Evolutionary conservation across 2,113 vertebrate genomes (phyloP).

Genomic region (Gambusia affinis): DNA sequence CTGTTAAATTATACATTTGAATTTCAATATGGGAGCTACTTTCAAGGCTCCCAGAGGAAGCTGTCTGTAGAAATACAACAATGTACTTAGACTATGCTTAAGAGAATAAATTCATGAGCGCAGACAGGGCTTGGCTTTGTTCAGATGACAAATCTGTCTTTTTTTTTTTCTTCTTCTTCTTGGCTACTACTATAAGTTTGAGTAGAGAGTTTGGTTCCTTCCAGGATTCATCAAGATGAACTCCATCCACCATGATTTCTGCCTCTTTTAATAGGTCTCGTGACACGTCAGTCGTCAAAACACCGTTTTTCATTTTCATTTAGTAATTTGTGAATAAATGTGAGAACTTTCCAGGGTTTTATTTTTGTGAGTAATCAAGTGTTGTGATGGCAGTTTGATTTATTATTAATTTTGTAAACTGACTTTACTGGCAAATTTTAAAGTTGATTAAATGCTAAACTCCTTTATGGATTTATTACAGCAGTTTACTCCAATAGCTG

Average conservation of each 20-base stretch:
- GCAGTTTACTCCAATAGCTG: neutral
- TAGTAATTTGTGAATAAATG: neutral
- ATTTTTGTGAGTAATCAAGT: no score
- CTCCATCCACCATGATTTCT: neutral
- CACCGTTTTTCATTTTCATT: neutral
- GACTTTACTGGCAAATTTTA: neutral
- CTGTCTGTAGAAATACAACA: neutral
- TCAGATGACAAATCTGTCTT: neutral
- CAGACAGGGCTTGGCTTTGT: neutral
- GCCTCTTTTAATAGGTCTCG: neutral
- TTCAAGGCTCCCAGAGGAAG: neutral
- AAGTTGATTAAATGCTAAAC: neutral
- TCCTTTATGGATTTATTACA: neutral
- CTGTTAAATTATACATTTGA: slow-evolving; percentile 6
- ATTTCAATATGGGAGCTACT: neutral
- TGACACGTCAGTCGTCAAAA: neutral
- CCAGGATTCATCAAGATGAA: neutral
- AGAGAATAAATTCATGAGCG: neutral
- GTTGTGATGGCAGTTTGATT: no score
- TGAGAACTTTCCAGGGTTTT: neutral
- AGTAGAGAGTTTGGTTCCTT: neutral
- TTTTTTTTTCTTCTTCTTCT: neutral
- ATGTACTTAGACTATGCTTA: neutral
- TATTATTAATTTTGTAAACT: neutral
- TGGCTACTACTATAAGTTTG: neutral